Evolutionary conservation across 1,140 invertebrate species (phyloP).

Genomic region (Plectus sambesii): DNA sequence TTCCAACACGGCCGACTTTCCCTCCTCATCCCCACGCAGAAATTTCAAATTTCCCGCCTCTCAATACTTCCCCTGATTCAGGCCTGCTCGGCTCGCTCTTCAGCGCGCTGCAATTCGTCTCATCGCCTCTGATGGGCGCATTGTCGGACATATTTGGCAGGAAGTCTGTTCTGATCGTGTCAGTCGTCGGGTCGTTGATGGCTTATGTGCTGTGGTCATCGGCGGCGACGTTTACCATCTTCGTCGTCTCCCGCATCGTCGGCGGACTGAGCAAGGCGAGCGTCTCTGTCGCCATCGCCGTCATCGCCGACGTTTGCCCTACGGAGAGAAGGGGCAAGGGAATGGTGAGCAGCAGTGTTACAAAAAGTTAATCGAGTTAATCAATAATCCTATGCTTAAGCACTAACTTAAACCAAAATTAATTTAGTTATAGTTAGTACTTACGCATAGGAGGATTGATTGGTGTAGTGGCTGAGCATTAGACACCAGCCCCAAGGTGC

Average conservation of each 20-base stretch:
- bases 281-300: slow-evolving; percentile 82
- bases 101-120: slow-evolving; percentile 86
- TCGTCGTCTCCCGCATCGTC: slow-evolving; percentile 79
- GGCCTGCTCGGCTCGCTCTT: slow-evolving; percentile 88
- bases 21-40: no score
- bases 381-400: no score
- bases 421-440: no score
- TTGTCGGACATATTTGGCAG: slow-evolving; percentile 90
- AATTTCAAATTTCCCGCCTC: no score
- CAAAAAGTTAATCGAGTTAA: no score
- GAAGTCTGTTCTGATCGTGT: slow-evolving; percentile 68
- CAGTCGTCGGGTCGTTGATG: slow-evolving; percentile 58
- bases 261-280: slow-evolving; percentile 94
- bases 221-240: slow-evolving; percentile 74
- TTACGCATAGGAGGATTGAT: no score
- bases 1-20: no score
- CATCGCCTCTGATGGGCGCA: slow-evolving; percentile 81
- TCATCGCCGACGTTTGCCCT: slow-evolving; percentile 80
- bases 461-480: no score
- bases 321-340: slow-evolving; percentile 69
- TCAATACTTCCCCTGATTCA: slow-evolving; percentile 37
- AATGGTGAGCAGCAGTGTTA: slow-evolving; percentile 62
- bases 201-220: slow-evolving; percentile 62
- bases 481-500: no score
- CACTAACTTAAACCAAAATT: slow-evolving; percentile 8